Base-by-base conservation (phyloP, 2,797 vertebrate species). In the Ataeniobius toweri region DNA sequence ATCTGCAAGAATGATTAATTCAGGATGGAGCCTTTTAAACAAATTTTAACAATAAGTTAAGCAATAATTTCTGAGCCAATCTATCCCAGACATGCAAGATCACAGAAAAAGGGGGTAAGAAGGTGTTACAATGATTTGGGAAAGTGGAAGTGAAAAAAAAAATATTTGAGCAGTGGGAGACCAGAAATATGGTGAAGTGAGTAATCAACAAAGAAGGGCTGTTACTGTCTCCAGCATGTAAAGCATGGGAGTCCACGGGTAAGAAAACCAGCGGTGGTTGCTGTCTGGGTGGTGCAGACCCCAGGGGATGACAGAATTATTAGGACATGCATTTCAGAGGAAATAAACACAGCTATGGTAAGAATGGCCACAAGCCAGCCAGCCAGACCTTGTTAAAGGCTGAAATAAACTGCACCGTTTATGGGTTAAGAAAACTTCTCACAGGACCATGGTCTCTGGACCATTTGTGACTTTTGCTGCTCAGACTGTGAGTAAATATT, bases 51-150 rank as follows among this genome's bases (percentile, higher is more conserved):
- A 87, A 36, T 83, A 89, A 71, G 36, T 36, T 36, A 36, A 36
- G 36, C 78, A 73, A 78, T 75, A 69, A 31, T 74, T 80, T 85
- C 78, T 83, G 53, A 77, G 75, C 55, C 93, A 93, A 94, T 81
- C 80, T 80, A 80, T 90, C 83, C 90, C 93, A 96, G 92, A 95
- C 94, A 92, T 93, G 82, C 1, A 22, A 82, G 78, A 82, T 36
- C 36, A 36, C 84, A 81, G 75, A 56, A 39, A 75, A 81, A 73
- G 78, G 87, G 79, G 86, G 1, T 8, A 79, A 80, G 72, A 81
- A 86, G 85, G 90, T 76, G 83, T 78, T 84, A 85, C 84, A 79
- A 5, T 3, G 22, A 80, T 51, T 89, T 79, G 75, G 76, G 80
- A 82, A 85, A 88, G 78, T 24, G 39, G 20, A 67, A 20, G 3